Percentiles rank a stretch among this genome's conserved stretches.
These are phyloP conservation scores for Mongoloraphidia duomilia DNA, from an alignment of 2,888 invertebrate genomes.

Conservation along the genomic window DNA sequence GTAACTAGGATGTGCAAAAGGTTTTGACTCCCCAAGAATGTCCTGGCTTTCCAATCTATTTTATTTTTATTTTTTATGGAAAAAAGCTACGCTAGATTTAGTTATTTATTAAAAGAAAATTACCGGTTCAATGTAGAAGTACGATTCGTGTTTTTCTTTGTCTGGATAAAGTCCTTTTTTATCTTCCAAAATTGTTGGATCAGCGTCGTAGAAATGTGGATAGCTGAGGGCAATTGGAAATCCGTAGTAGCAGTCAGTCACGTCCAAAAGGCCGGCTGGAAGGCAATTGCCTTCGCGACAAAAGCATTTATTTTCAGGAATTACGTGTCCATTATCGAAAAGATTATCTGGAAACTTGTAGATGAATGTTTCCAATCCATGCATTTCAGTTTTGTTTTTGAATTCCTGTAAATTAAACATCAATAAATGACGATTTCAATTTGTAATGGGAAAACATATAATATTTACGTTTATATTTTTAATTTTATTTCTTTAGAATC, in stretches of 20 bases:
- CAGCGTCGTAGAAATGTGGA: conserved; percentile 72
- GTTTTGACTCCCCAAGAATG: too few species aligned
- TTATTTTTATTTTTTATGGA: not conserved
- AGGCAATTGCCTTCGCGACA: conserved; percentile 60
- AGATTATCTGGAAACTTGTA: conserved; percentile 65
- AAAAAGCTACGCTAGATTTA: conserved; percentile 1
- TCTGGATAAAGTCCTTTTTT: conserved; percentile 56
- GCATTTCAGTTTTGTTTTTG: conserved; percentile 39
- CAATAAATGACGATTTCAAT: not conserved
- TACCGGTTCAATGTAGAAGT: conserved; percentile 68
- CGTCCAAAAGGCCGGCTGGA: conserved; percentile 63
- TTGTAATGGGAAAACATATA: not conserved
- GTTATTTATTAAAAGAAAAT: conserved; percentile 20
- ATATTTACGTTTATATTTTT: too few species aligned
- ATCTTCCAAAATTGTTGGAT: conserved; percentile 43
- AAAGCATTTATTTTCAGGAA: conserved; percentile 68
- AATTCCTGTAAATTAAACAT: conserved; percentile 33
- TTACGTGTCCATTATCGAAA: conserved; percentile 58
- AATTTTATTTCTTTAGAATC: too few species aligned
- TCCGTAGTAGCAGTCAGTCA: conserved; percentile 77
- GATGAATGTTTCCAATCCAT: conserved; percentile 51
- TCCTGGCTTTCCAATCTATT: too few species aligned
- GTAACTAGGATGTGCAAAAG: too few species aligned
- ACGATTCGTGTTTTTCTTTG: conserved; percentile 46
- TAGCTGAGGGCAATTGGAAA: conserved; percentile 80